Percentiles rank a stretch among this genome's conserved stretches.
Evolutionary conservation across 2,888 invertebrate genomes (phyloP).

Genomic region (Iphiclides podalirius): DNA sequence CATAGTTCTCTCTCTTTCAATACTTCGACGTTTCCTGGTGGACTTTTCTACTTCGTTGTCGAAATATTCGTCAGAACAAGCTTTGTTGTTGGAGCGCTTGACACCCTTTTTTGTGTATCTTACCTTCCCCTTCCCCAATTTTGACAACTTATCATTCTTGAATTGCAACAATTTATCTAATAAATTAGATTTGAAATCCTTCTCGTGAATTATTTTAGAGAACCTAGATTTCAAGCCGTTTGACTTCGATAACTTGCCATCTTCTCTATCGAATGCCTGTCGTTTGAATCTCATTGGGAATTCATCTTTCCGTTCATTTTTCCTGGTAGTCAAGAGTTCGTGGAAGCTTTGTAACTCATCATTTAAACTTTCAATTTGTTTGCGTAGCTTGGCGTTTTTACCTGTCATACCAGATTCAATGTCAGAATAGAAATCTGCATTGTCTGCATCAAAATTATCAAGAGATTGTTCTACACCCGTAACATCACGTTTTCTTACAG

Average conservation of each 20-base stretch:
- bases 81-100: conserved; percentile 24
- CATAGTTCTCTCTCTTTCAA: conserved; percentile 22
- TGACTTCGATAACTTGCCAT: conserved; percentile 29
- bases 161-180: conserved; percentile 37
- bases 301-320: conserved; percentile 19
- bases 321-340: conserved; percentile 32
- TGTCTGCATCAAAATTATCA: conserved; percentile 35
- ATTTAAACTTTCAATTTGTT: conserved; percentile 43
- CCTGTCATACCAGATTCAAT: too few relatives aligned
- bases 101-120: conserved; percentile 25
- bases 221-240: conserved; percentile 30
- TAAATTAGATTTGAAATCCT: conserved; percentile 33
- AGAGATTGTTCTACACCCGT: conserved; percentile 31
- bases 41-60: conserved; percentile 27
- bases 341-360: conserved; percentile 45
- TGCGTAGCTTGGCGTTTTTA: conserved; percentile 37
- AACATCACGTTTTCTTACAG: conserved; percentile 35
- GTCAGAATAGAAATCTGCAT: conserved; percentile 20
- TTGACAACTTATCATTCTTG: conserved; percentile 18
- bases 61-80: conserved; percentile 24
- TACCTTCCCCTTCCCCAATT: neutral
- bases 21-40: conserved; percentile 29
- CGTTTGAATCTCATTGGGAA: conserved; percentile 38
- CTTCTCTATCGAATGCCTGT: conserved; percentile 32
- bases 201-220: conserved; percentile 27